Evolutionary conservation across 2,888 invertebrate species (phyloP), one percentile per base, ranked within the genome.

Genomic region (Pinctada fucata): DNA sequence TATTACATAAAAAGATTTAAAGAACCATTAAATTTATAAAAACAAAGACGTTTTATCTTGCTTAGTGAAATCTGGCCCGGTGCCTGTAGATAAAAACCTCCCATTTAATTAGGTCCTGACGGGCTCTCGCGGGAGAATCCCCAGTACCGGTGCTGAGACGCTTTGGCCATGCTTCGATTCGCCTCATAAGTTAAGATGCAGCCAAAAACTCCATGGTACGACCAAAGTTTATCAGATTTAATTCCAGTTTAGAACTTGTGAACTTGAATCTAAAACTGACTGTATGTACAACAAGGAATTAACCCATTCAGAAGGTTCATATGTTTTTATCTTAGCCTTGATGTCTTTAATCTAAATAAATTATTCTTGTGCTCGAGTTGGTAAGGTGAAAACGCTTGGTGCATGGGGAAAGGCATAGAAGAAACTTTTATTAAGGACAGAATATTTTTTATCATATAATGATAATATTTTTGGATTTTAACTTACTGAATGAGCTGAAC

Each of bases 91-190:
- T 58, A 58, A 58, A 58, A 58, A 58, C 31, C 58, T 58, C 58
- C 8, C 58, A 10, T 58, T 58, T 58, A 58, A 58, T 58, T 58
- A 58, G 58, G 58, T 58, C 58, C 58, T 58, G 58, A 58, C 58
- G 58, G 58, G 8, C 58, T 58, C 58, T 6, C 6, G 6, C 6
- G 6, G 72, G 74, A 74, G 49, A 51, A 16, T 65, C 10, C 31
- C 16, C 74, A 74, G 74, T 31, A 50, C 45, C 49, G 31, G 78
- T 78, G 78, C 58, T 78, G 78, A 78, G 71, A 48, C 50, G 49
- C 16, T 65, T n/a, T 49, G 58, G 73, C 58, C 50, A 58, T 73
- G 73, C 68, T 68, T 73, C 67, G 78, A 64, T 78, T 52, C 73
- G 69, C 66, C 50, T 51, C 48, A 78, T 68, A 47, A 47, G 58